Evolutionary conservation across 2,113 vertebrate species (phyloP).

Genomic region (Eurypyga helias): DNA sequence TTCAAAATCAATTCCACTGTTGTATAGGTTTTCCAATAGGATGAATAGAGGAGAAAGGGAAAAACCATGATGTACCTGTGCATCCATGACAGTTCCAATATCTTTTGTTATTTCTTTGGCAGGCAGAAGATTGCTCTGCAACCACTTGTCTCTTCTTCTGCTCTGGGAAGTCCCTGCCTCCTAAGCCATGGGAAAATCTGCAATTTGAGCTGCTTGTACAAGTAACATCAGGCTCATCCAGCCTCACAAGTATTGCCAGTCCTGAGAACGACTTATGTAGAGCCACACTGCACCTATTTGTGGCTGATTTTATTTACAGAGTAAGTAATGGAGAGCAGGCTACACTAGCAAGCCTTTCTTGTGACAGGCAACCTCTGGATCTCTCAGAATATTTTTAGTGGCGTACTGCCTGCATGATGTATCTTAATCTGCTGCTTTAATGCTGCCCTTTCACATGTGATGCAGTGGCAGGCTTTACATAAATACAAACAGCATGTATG

Average conservation of each 20-base stretch:
- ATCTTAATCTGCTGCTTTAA: background rate
- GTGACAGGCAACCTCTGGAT: background rate
- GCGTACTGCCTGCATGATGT: background rate
- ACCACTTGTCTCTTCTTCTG: background rate
- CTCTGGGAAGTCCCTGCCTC: background rate
- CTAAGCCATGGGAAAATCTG: background rate
- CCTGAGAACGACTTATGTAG: background rate
- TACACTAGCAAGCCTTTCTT: background rate
- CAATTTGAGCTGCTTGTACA: background rate
- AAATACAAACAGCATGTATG: background rate
- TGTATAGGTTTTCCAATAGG: background rate
- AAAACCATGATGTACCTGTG: background rate
- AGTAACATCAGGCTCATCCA: background rate
- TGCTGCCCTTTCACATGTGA: background rate
- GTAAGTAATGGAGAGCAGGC: background rate
- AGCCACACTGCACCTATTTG: background rate
- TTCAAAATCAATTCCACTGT: background rate
- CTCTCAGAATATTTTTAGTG: background rate
- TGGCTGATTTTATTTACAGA: background rate
- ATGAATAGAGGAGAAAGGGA: background rate
- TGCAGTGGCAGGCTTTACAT: background rate
- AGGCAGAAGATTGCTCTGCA: background rate
- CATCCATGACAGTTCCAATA: background rate
- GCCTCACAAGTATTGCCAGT: background rate
- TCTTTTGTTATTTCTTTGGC: background rate